Evolutionary conservation across 2,113 vertebrate genomes (phyloP), one percentile per base, ranked within the genome.

Genomic region (Ailuropoda melanoleuca): DNA sequence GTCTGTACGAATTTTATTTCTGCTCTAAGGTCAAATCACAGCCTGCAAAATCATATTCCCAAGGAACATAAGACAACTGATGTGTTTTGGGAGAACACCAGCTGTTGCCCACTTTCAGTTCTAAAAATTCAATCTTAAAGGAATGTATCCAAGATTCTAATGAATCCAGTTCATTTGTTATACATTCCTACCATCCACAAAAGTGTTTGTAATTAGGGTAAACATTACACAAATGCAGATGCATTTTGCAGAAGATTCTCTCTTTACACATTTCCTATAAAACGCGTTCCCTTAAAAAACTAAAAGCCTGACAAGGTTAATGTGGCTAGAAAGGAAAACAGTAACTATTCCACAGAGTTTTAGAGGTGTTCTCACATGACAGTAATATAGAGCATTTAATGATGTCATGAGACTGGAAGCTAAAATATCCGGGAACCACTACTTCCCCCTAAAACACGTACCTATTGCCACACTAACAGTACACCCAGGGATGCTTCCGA

Each of bases 81-180:
- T 46, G 43, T 31, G n/a, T 23, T 86, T 60, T 75, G 26, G 34
- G 83, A 88, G 74, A 92, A 70, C 39, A 46, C 70, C 37, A 93
- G 62, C 43, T n/a, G 15, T 14, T 82, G 17, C 13, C 55, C 58
- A 87, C 50, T 83, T 90, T 39, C n/a, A 43, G 29, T 56, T 93
- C 74, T 31, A 90, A 93, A 96, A 96, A 72, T 50, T 75, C n/a
- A 60, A 72, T 84, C 60, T 95, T 93, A 91, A 90, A 62, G 31
- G 29, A 91, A 95, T 23, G 26, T 29, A 56, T 56, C 56, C 21
- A 75, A 82, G 58, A 90, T 37, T 95, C 90, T 96, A 96, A 37
- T 34, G 31, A 92, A 96, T 53, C 62, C 19, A 43, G 31, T 21
- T 95, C 37, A 39, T 80, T 80, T 74, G 43, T 34, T 58, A 87